Evolutionary conservation across 2,888 invertebrate species (phyloP).

Genomic region (Clostera curtula): DNA sequence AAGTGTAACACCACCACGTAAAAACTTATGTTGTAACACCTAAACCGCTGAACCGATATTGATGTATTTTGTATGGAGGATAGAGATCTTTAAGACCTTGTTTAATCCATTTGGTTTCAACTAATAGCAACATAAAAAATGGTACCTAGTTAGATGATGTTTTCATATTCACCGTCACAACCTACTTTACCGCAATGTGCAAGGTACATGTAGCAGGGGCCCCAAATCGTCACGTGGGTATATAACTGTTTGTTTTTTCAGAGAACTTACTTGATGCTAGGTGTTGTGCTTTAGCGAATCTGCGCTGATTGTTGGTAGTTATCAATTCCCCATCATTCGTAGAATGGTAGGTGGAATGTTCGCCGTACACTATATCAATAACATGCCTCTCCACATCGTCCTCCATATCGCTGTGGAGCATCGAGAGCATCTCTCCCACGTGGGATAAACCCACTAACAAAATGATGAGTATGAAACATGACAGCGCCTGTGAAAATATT

Average conservation of each 20-base stretch:
- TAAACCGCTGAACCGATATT: too few species aligned
- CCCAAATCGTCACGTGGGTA: too few species aligned
- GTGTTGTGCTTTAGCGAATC: constrained; percentile 65
- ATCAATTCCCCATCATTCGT: constrained; percentile 55
- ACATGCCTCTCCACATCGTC: constrained; percentile 65
- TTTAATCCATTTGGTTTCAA: too few species aligned
- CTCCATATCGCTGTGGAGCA: constrained; percentile 68
- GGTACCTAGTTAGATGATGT: too few species aligned
- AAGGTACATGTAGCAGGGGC: too few species aligned
- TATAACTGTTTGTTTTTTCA: neutral
- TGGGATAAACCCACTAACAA: constrained; percentile 66
- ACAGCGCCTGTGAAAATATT: constrained; percentile 52
- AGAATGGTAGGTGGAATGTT: constrained; percentile 47
- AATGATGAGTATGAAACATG: constrained; percentile 63
- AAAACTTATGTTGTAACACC: too few species aligned
- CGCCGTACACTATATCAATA: constrained; percentile 47
- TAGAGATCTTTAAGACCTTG: too few species aligned
- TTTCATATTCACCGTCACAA: too few species aligned
- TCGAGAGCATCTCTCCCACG: constrained; percentile 62
- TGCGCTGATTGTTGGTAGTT: constrained; percentile 65
- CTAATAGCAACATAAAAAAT: too few species aligned
- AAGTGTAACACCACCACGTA: too few species aligned
- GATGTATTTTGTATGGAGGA: too few species aligned
- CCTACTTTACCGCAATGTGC: too few species aligned
- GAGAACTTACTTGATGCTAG: constrained; percentile 59